Conservation (phyloP, 2,113 vertebrate species). For the Ranitomeya imitator region DNA sequence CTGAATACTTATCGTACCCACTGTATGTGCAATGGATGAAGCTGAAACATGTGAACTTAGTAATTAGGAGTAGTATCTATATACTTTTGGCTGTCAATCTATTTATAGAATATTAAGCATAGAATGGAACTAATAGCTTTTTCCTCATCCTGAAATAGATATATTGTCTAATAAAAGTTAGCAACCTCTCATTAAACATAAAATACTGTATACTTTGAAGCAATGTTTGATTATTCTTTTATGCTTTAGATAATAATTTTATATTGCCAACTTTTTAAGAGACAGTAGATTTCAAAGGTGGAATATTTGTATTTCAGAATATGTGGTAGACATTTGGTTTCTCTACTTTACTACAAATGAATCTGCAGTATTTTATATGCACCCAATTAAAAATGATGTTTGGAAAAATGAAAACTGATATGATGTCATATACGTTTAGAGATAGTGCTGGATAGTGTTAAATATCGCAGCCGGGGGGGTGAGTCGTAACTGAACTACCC, state of each 20-base stretch:
- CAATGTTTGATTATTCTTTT: background rate
- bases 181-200: background rate
- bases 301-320: background rate
- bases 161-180: background rate
- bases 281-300: background rate
- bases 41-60: too few relatives aligned
- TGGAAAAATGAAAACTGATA: background rate
- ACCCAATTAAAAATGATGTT: slow-evolving; percentile 7
- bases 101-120: background rate
- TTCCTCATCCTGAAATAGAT: background rate
- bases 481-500: too few relatives aligned
- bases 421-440: background rate
- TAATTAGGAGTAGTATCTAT: too few relatives aligned
- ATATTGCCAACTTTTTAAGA: background rate
- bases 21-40: too few relatives aligned
- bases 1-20: too few relatives aligned
- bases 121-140: background rate
- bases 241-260: background rate
- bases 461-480: too few relatives aligned
- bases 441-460: background rate
- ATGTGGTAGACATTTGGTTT: slow-evolving; percentile 2
- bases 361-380: background rate
- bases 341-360: background rate
- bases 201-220: background rate
- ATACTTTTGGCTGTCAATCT: background rate